Evolutionary conservation across 1,140 invertebrate species (phyloP).

Genomic region (Papilio machaon): DNA sequence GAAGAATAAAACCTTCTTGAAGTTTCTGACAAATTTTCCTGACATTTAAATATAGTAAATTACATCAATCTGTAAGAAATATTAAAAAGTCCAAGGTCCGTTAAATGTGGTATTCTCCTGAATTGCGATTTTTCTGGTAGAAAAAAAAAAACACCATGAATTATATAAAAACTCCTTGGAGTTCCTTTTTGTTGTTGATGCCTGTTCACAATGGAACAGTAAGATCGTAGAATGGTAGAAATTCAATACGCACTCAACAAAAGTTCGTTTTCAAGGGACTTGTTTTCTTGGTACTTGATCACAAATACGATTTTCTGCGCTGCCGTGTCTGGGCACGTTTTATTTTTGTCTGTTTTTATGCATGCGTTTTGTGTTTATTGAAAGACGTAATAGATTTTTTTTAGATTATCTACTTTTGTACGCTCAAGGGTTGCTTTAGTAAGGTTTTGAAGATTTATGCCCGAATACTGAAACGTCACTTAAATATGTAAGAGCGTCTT

Average conservation of each 20-base stretch:
- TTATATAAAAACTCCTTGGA: conserved; percentile 41
- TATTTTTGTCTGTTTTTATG: conserved; percentile 33
- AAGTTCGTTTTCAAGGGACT: conserved; percentile 41
- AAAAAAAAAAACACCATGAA: conserved; percentile 25
- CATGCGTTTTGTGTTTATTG: conserved; percentile 8
- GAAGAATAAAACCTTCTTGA: background rate
- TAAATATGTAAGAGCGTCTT: too few species aligned
- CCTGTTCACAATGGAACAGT: conserved; percentile 47
- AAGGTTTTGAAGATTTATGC: conserved; percentile 22
- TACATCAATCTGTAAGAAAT: background rate
- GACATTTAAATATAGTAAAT: background rate
- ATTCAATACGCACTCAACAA: conserved; percentile 59
- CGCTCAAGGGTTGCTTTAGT: conserved; percentile 3
- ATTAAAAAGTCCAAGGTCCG: background rate
- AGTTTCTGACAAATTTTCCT: too few species aligned
- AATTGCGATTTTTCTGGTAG: background rate
- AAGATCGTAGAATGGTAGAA: conserved; percentile 57
- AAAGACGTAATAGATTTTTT: conserved; percentile 31
- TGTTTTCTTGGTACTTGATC: conserved; percentile 13
- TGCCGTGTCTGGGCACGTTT: conserved; percentile 14
- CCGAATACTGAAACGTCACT: too few species aligned
- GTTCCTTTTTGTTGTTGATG: conserved; percentile 44
- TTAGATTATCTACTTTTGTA: conserved; percentile 31
- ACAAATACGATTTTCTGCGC: conserved; percentile 29
- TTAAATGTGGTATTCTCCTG: background rate